These are phyloP conservation scores for Philopotamus ludificatus DNA, from an alignment of 1,140 invertebrate genomes.

Conservation along the genomic window DNA sequence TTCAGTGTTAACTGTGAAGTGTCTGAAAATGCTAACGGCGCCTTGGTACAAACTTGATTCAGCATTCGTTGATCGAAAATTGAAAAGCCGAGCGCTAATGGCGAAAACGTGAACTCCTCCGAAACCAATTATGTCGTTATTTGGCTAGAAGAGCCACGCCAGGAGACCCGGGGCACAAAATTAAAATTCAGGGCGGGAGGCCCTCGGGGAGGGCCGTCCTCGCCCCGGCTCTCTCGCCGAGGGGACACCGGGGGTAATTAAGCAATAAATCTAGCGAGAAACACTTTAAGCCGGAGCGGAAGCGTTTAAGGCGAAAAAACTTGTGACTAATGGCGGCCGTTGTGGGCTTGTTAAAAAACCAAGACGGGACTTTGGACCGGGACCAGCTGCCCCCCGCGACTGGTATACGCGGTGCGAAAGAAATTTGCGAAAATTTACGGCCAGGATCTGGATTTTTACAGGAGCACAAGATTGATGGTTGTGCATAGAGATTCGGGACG, in stretches of 20 bases:
- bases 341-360: slow-evolving; percentile 40
- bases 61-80: too few species aligned
- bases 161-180: not conserved
- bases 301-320: slow-evolving; percentile 41
- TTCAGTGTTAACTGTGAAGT: too few species aligned
- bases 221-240: slow-evolving; percentile 1
- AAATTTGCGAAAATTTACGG: slow-evolving; percentile 12
- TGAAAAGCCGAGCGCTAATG: too few species aligned
- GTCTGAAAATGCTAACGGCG: too few species aligned
- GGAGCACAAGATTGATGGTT: not conserved
- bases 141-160: not conserved
- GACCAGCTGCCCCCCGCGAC: slow-evolving; percentile 14
- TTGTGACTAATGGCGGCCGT: slow-evolving; percentile 40
- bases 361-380: slow-evolving; percentile 28
- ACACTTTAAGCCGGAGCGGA: slow-evolving; percentile 39
- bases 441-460: not conserved
- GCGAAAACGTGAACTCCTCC: not conserved
- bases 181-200: slow-evolving; percentile 24
- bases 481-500: not conserved
- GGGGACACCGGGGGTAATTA: slow-evolving; percentile 41
- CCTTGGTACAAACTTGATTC: too few species aligned
- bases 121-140: not conserved
- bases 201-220: slow-evolving; percentile 8
- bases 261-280: slow-evolving; percentile 40
- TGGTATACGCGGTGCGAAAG: not conserved